phyloP scores from a whole-genome alignment of 37 sponge, comb jelly and placozoan species.

The Aplysina aerophoba region DNA sequence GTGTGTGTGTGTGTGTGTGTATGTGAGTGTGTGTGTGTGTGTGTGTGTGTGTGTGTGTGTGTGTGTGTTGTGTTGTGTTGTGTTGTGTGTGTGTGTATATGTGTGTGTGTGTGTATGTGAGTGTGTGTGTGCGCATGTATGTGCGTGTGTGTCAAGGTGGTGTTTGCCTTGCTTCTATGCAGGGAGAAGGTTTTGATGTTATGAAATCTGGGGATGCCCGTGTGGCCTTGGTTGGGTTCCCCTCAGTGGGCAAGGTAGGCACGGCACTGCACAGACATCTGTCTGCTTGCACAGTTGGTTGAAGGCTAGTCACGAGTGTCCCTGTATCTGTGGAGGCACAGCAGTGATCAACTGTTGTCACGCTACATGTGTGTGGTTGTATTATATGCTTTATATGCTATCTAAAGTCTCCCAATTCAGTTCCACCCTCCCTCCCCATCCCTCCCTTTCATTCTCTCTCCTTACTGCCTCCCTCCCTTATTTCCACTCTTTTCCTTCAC shows the following conservation, averaged over 20 bases:
- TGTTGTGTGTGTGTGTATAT: neutral
- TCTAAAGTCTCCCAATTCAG: neutral
- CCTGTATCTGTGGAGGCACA: too few relatives aligned
- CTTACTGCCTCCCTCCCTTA: neutral
- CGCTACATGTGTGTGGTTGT: too few relatives aligned
- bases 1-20: neutral
- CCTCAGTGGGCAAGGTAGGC: constrained; percentile 97
- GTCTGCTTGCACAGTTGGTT: too few relatives aligned
- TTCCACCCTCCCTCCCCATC: neutral
- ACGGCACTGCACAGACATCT: neutral
- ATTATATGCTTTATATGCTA: too few relatives aligned
- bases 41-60: neutral
- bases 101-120: neutral
- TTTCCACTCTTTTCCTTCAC: neutral
- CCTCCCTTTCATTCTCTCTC: neutral
- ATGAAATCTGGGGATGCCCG: constrained; percentile 99
- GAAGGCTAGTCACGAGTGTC: too few relatives aligned
- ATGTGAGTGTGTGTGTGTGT: constrained; percentile 10
- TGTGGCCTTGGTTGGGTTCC: constrained; percentile 97
- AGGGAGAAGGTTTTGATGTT: constrained; percentile 99
- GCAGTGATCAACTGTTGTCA: too few relatives aligned
- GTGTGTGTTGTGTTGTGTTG: neutral
- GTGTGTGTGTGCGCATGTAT: neutral
- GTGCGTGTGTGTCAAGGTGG: neutral
- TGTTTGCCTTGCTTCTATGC: neutral